phyloP scores from a whole-genome alignment of 1,140 invertebrate species.

The Matsumurasca onukii region DNA sequence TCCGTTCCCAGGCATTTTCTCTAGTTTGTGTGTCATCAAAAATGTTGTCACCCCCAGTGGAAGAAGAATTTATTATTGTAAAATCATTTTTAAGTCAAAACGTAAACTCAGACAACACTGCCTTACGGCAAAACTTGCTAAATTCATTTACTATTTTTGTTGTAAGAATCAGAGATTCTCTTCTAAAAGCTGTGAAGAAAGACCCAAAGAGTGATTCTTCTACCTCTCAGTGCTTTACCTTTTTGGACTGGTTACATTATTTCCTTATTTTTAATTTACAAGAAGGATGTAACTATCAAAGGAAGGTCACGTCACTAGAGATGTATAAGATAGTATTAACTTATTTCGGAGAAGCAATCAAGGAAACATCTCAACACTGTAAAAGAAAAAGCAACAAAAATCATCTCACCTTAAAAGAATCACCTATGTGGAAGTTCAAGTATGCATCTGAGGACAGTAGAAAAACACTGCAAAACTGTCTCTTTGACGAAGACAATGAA shows the following conservation, averaged over 20 bases:
- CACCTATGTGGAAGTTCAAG: slow-evolving; percentile 36
- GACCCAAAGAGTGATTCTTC: not conserved
- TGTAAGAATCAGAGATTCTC: slow-evolving; percentile 32
- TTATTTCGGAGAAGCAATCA: slow-evolving; percentile 30
- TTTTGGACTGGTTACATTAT: slow-evolving; percentile 53
- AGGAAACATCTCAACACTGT: slow-evolving; percentile 4
- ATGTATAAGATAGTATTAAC: slow-evolving; percentile 47
- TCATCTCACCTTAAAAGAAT: not conserved
- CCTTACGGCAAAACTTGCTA: slow-evolving; percentile 37
- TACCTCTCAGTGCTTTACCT: slow-evolving; percentile 37
- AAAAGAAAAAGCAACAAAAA: slow-evolving; percentile 26
- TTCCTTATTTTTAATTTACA: slow-evolving; percentile 52
- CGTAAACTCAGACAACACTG: slow-evolving; percentile 37
- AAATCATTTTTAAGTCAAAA: slow-evolving; percentile 37
- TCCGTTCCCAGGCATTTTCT: slow-evolving; percentile 32
- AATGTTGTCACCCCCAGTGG: slow-evolving; percentile 18
- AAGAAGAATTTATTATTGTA: slow-evolving; percentile 37
- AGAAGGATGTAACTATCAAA: slow-evolving; percentile 57
- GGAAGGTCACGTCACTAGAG: slow-evolving; percentile 51
- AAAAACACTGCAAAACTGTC: slow-evolving; percentile 46
- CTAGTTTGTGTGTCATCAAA: slow-evolving; percentile 37
- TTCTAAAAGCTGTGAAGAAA: slow-evolving; percentile 41
- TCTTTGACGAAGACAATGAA: slow-evolving; percentile 51
- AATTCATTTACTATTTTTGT: slow-evolving; percentile 36
- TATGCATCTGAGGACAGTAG: slow-evolving; percentile 46